Evolutionary conservation across 2,797 vertebrate species (phyloP), one percentile per base, ranked within the genome.

Genomic region (Salarias fasciatus): DNA sequence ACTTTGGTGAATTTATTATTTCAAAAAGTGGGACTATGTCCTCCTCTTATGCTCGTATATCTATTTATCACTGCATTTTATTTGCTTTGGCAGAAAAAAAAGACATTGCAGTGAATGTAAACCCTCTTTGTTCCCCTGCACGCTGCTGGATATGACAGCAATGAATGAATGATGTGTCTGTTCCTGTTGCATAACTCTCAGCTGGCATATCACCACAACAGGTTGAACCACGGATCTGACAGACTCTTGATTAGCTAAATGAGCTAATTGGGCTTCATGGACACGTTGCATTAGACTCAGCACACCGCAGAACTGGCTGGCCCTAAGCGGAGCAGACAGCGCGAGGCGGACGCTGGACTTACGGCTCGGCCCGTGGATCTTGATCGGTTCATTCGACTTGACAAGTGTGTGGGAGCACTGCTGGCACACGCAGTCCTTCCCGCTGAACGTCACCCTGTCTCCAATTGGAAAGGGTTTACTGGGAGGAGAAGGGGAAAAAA

Each of bases 401-500:
- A 94, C 92, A 82, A 99, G 93, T 43, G 93, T 89, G 70, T 94
- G 94, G 54, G 97, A 98, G 87, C 97, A 99, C 36, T 96, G 96
- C 80, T 99, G 97, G 90, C 97, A 99, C 58, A 99, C 95, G 0
- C 97, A 98, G 78, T 97, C 95, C 88, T 98, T 98, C 52, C 97
- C 97, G 2, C 96, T 97, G 93, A 99, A 98, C 0, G 97, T 99
- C 57, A 99, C 97, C 90, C 96, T 94, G 92, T 99, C 97, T 87
- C 97, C 97, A 0, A 99, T 98, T 42, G 97, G 97, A 88, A 99
- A 99, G 0, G 96, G 94, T 83, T 98, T 98, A 91, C 97, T 99
- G 86, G 18, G 24, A 0, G 60, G 60, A 85, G 69, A 69, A 45
- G 29, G 3, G 50, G 41, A 44, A 47, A 69, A 18, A 18, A 38